Evolutionary conservation across 2,113 vertebrate genomes (phyloP), one percentile per base, ranked within the genome.

Genomic region (Anoura caudifer): DNA sequence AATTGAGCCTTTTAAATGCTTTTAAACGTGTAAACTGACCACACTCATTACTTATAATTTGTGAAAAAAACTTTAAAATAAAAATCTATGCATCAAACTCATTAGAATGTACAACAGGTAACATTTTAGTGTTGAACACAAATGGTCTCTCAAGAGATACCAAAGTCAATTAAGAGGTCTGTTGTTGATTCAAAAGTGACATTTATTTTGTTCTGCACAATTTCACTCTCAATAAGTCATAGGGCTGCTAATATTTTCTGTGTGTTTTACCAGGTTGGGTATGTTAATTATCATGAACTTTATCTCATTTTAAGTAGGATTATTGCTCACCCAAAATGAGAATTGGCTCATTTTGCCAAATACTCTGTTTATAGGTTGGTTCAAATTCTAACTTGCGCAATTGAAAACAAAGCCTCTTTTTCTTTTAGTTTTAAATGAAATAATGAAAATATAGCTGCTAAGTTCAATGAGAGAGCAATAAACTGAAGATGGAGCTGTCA

Each of bases 151-250:
- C 85, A 94, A 72, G 91, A 97, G 69, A 20, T 33, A 88, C 41
- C 93, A 90, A 95, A 85, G 31, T 84, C 97, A 97, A 97, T 92
- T 50, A 36, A 96, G 83, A 89, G 59, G 36, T 41, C 84, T 90
- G 36, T 81, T 95, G 54, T 97, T 96, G 86, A 94, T 96, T 96
- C 89, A 86, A 65, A 98, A 52, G 70, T 97, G 76, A 43, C 94
- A 85, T 93, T 98, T 97, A 87, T 96, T 97, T 97, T 97, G 31
- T 97, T 97, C 84, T 94, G 70, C 50, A 52, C 70, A 96, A 17
- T 97, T 98, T 98, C 89, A 86, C 47, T 81, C 33, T 54, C 73
- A 96, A 7, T 90, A 94, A 96, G 75, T 87, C 90, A 69, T 97
- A 96, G 88, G 1, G 2, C 8, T 90, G 14, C 80, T 96, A 90